A percentile compares a stretch with the other conserved stretches of the same genome.
Evolutionary conservation across 2,888 invertebrate species (phyloP).

Genomic region (Blastobasis adustella): DNA sequence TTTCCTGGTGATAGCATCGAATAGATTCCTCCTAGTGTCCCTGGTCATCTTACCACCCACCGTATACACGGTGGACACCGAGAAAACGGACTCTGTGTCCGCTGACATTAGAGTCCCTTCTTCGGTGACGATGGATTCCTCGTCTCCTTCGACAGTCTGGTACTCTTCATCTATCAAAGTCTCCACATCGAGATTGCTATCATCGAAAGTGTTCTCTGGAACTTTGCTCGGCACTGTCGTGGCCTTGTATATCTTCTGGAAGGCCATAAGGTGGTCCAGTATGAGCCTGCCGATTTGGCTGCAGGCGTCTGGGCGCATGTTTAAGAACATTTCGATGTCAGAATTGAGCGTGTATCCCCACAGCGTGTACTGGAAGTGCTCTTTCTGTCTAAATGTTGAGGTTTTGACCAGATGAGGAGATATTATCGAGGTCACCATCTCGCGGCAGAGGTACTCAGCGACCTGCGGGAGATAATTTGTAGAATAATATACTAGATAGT

Average conservation of each 20-base stretch:
- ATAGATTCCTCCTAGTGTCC: slow-evolving; percentile 58
- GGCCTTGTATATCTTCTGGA: slow-evolving; percentile 66
- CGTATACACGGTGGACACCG: slow-evolving; percentile 57
- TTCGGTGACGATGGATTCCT: slow-evolving; percentile 56
- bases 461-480: slow-evolving; percentile 53
- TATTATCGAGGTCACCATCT: slow-evolving; percentile 74
- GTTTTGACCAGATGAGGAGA: slow-evolving; percentile 65
- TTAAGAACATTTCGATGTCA: slow-evolving; percentile 74
- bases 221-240: slow-evolving; percentile 32
- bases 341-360: slow-evolving; percentile 75
- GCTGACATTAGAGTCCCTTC: slow-evolving; percentile 56
- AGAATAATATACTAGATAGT: too few relatives aligned
- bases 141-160: slow-evolving; percentile 59
- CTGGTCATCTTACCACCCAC: slow-evolving; percentile 46
- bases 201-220: slow-evolving; percentile 48
- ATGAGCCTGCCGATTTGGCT: slow-evolving; percentile 72
- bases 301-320: slow-evolving; percentile 74
- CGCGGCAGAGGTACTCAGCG: slow-evolving; percentile 77
- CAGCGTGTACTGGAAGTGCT: slow-evolving; percentile 69
- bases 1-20: slow-evolving; percentile 59
- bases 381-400: slow-evolving; percentile 65
- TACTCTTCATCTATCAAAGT: slow-evolving; percentile 66
- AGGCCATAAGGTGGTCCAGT: slow-evolving; percentile 68
- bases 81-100: slow-evolving; percentile 59
- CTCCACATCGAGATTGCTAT: slow-evolving; percentile 54